Base-by-base conservation (phyloP, 2,113 vertebrate genomes). In the Dipodomys spectabilis region DNA sequence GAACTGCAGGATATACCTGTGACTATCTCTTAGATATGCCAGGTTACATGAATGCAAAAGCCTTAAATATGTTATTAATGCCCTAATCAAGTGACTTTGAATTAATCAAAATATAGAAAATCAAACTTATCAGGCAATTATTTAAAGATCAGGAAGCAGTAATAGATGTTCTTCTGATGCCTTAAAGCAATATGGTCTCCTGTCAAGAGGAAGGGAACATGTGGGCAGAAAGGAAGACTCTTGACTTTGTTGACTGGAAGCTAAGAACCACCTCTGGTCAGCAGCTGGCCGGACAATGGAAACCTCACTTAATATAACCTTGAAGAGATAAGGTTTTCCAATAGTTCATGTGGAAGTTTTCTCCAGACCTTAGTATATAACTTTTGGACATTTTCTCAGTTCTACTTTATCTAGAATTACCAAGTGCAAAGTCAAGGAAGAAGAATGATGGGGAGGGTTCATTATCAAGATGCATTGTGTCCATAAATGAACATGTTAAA, bases 221-320 rank as follows among this genome's bases (percentile, higher is more conserved):
- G 3, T 19, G 16, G 28, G 2, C 4, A 23, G 3, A 12, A 60
- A 9, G 6, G 2, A 32, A 9, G 4, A 2, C 0, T 35, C 5
- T 57, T 57, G 53, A 57, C 53, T 13, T 57, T 57, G 53, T 57
- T 53, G 9, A 9, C 53, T 25, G 9, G 2, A 1, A 13, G 12
- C 19, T 20, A n/a, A 73, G 28, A 68, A 0, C 18, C 60, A 18
- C 22, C 3, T 5, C n/a, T 80, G 35, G 6, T 6, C 62, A 57
- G 73, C 2, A 79, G 13, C n/a, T 65, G 44, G 32, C 5, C 39
- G 57, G 39, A 82, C 78, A 49, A 28, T 20, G 39, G 10, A 25
- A 22, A 35, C 25, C 22, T 84, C n/a, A 39, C 35, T 35, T 35
- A 39, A 45, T 0, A 28, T 7, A 73, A n/a, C 7, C 32, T 8